These are phyloP conservation scores for Gallinago stenura DNA, from an alignment of 2,797 vertebrate genomes.

Conservation along the genomic window DNA sequence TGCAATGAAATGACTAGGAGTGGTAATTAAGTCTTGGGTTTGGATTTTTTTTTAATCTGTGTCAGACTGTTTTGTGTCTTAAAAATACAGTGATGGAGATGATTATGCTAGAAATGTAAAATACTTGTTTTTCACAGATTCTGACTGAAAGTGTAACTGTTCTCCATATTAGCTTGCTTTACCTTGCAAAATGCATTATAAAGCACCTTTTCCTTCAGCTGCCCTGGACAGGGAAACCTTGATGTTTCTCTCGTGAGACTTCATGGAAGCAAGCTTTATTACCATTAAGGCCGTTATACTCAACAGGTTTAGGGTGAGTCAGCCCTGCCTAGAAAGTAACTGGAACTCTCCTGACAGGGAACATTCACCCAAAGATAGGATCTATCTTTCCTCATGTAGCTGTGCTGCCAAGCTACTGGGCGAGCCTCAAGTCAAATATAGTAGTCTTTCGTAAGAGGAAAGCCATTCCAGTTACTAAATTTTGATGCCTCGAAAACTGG, in stretches of 20 bases:
- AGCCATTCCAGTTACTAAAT: background rate
- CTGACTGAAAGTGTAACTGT: background rate
- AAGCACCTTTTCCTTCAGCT: background rate
- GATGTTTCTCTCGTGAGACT: background rate
- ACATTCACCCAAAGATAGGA: background rate
- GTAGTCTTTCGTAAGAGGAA: background rate
- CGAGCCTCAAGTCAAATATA: background rate
- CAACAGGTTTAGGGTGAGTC: background rate
- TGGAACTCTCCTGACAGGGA: background rate
- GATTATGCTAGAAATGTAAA: background rate
- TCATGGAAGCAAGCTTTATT: background rate
- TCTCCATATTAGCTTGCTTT: background rate
- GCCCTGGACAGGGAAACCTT: background rate
- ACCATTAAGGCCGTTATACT: background rate
- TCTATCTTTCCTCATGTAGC: rapidly evolving
- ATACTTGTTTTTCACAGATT: background rate
- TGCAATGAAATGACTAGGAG: background rate
- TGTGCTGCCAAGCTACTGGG: background rate
- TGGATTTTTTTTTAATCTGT: background rate
- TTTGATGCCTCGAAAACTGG: background rate
- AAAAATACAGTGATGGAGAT: background rate
- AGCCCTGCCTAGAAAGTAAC: background rate
- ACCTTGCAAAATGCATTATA: background rate
- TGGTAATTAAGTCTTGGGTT: background rate
- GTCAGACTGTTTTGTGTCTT: background rate